phyloP scores from a whole-genome alignment of 2,888 invertebrate species.

The Limulus polyphemus region DNA sequence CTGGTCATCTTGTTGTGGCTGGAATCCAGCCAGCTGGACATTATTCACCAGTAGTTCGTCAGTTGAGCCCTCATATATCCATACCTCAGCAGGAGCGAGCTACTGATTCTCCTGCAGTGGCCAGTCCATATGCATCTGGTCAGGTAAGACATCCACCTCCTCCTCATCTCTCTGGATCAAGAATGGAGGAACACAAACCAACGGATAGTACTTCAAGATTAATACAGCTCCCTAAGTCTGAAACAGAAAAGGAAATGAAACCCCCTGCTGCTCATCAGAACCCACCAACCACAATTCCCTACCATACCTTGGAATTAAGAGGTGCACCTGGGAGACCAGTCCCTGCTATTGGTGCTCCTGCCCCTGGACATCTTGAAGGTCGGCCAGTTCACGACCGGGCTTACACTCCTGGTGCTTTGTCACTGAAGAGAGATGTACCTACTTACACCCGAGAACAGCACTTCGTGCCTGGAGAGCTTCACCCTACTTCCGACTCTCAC shows the following conservation, averaged over 20 bases:
- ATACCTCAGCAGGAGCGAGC: conserved; percentile 23
- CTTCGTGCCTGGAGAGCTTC: not conserved
- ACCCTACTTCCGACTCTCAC: not conserved
- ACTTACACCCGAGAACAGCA: not conserved
- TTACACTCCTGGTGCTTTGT: conserved; percentile 13
- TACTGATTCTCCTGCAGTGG: conserved; percentile 34
- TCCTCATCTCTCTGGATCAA: conserved; percentile 9
- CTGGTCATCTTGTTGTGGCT: conserved; percentile 17
- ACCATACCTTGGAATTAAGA: conserved; percentile 1
- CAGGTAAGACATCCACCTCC: conserved; percentile 9
- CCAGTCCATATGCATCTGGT: conserved; percentile 31
- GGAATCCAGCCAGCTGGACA: conserved; percentile 19
- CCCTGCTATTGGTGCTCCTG: conserved; percentile 15
- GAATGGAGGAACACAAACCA: conserved; percentile 2
- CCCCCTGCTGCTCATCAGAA: conserved; percentile 24
- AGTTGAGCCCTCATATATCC: conserved; percentile 22
- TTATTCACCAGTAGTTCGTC: conserved; percentile 23
- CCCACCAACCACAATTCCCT: conserved; percentile 19
- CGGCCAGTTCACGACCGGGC: conserved; percentile 15
- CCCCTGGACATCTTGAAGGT: conserved; percentile 14
- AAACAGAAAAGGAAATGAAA: conserved; percentile 6
- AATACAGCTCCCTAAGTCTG: conserved; percentile 4
- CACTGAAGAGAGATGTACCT: conserved; percentile 16
- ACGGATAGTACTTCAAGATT: too few relatives aligned
- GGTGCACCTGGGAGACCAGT: not conserved